These are phyloP conservation scores for Drosophila cognata DNA, from an alignment of 2,888 invertebrate species.

Conservation along the genomic window DNA sequence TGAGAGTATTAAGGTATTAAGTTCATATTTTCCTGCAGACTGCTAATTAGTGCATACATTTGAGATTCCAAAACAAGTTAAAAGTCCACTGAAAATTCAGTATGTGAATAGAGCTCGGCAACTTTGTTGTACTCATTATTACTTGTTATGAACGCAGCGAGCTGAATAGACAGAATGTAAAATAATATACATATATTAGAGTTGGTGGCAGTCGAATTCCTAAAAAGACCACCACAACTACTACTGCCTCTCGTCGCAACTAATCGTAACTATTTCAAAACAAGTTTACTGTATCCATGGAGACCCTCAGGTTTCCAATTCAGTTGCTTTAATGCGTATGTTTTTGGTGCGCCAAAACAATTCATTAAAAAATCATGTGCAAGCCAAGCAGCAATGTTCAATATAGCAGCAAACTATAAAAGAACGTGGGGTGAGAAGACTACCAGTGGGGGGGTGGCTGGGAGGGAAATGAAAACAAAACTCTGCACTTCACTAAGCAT, in stretches of 20 bases:
- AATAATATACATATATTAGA: background rate
- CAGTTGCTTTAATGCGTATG: conserved; percentile 51
- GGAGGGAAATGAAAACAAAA: background rate
- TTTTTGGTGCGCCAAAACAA: conserved; percentile 45
- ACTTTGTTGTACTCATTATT: background rate
- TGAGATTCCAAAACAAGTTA: background rate
- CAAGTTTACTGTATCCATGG: conserved; percentile 11
- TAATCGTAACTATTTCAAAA: background rate
- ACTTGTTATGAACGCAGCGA: background rate
- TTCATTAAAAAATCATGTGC: conserved; percentile 64
- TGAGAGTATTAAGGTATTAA: background rate
- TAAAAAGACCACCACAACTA: background rate
- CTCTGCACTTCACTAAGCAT: conserved; percentile 28
- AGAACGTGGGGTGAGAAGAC: background rate
- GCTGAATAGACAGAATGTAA: background rate
- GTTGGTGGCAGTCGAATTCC: background rate
- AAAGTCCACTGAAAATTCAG: background rate
- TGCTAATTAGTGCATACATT: background rate
- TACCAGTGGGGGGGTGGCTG: too few relatives aligned
- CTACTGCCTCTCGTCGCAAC: background rate
- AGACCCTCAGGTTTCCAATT: conserved; percentile 42
- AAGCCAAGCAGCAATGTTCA: conserved; percentile 25
- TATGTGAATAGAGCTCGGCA: background rate
- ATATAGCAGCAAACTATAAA: conserved; percentile 26
- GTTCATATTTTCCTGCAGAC: background rate